Evolutionary conservation across 2,888 invertebrate genomes (phyloP), one percentile per base, ranked within the genome.

Genomic region (Cerceris ruficornis): DNA sequence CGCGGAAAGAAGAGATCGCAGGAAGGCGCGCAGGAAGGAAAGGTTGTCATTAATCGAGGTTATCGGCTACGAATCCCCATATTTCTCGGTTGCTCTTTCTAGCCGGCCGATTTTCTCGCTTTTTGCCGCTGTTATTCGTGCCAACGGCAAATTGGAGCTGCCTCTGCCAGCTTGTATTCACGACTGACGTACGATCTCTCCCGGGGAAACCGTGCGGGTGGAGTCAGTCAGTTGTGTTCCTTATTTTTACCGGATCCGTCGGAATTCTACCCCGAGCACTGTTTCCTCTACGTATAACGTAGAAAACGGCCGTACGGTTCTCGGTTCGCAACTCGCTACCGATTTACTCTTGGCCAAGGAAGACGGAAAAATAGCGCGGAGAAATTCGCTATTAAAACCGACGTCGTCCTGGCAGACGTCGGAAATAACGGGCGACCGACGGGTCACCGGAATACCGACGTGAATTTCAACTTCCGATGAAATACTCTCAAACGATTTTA

Each of bases 181-280:
- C 77, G 69, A 67, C 42, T 61, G 81, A 81, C 81, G 79, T 76
- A 82, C 78, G 76, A 82, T 81, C 77, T 81, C 81, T 72, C 71
- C 41, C 28, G 76, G 60, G 69, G 73, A 82, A 77, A 81, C 66
- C 70, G 78, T 67, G 79, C 77, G 79, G 82, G 79, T 76, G 81
- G 79, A 79, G 77, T 50, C 71, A 61, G 76, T 57, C 74, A 64
- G 76, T 79, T 79, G 76, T 81, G 71, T 81, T 81, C 72, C 79
- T 82, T 82, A 82, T 81, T 82, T 82, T 81, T 82, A 75, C 61
- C 69, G 28, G 17, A 43, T 61, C 58, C 70, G 68, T 42, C 74
- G 79, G 62, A 77, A 77, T 77, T 62, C 69, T 64, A 70, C 67
- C 39, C 62, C 42, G 43, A 39, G 67, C 64, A 59, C 43, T 54